Evolutionary conservation across 1,140 invertebrate genomes (phyloP).

Genomic region (Microvelia longipes): DNA sequence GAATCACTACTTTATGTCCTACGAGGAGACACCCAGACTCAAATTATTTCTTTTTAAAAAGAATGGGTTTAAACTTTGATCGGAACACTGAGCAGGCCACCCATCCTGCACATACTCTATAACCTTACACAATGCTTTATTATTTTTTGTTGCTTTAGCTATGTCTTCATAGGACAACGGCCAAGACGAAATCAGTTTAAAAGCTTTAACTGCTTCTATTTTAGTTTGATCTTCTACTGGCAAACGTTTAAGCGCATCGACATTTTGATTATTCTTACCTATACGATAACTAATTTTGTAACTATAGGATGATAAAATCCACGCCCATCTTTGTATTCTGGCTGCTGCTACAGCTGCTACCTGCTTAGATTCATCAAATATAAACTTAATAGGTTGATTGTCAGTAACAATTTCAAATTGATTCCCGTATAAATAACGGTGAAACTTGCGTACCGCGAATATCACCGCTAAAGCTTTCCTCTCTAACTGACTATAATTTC

Average conservation of each 20-base stretch:
- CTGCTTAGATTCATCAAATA: neutral
- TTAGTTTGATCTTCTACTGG: neutral
- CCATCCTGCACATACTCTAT: neutral
- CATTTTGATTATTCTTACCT: slow-evolving; percentile 5
- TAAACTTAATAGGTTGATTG: slow-evolving; percentile 7
- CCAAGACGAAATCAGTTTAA: neutral
- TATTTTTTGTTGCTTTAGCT: neutral
- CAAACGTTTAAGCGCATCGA: neutral
- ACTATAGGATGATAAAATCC: neutral
- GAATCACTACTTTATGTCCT: slow-evolving; percentile 13
- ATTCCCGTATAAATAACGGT: slow-evolving; percentile 20
- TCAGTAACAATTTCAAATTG: slow-evolving; percentile 12
- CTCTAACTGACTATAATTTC: slow-evolving; percentile 33
- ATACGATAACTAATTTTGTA: neutral
- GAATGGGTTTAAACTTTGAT: neutral
- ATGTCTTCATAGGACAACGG: neutral
- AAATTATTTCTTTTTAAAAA: neutral
- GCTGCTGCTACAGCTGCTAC: neutral
- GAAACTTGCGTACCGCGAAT: slow-evolving; percentile 30
- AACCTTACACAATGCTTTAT: neutral
- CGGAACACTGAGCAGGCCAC: neutral
- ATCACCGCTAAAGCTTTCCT: slow-evolving; percentile 32
- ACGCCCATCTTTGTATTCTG: neutral
- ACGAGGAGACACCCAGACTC: neutral
- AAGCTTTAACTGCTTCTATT: neutral